Base-by-base conservation (phyloP, 2,888 invertebrate genomes). In the Trichopria drosophilae region DNA sequence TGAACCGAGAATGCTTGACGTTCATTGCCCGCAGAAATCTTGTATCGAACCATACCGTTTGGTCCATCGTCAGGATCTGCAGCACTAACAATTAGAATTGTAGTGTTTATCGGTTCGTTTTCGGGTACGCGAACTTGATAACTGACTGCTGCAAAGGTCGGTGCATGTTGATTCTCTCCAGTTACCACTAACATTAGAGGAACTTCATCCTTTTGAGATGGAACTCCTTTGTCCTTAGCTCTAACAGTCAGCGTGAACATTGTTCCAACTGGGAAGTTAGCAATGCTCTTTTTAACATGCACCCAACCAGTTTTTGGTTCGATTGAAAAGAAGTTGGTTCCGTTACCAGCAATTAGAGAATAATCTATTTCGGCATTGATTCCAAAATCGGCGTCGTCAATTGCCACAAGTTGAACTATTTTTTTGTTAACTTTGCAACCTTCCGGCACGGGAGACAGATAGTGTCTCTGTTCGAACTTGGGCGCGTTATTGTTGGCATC, bases 401-500 rank as follows among this genome's bases (percentile, higher is more conserved):
- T 83, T 1, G 93, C 93, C 43, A 82, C 74, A 4, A 93, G 78
- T 69, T 84, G 84, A 7, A 90, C 78, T 13, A 95, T 81, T 57
- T 82, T 82, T 71, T 88, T 87, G 1, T 88, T 89, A 4, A 83
- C 70, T 0, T 78, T 75, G 0, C 89, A 88, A 59, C 85, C 86
- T 71, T 89, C 87, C 0, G 92, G 90, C 1, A 93, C 87, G 0
- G 93, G 90, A 1, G 88, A 84, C 32, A 92, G 80, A 67, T 88
- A 91, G 59, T 85, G 83, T 31, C 82, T 76, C 39, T 84, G 78
- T 60, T 85, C 84, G 69, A 96, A 96, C 66, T 83, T 84, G 0
- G 96, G 96, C 6, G 91, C 84, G 72, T 93, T 90, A 70, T 94
- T 93, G 72, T 96, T 95, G 4, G 92, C 91, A 73, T 95, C 93